These are phyloP conservation scores for Pangasius krempfi DNA, from an alignment of 2,797 vertebrate genomes.

Conservation along the genomic window DNA sequence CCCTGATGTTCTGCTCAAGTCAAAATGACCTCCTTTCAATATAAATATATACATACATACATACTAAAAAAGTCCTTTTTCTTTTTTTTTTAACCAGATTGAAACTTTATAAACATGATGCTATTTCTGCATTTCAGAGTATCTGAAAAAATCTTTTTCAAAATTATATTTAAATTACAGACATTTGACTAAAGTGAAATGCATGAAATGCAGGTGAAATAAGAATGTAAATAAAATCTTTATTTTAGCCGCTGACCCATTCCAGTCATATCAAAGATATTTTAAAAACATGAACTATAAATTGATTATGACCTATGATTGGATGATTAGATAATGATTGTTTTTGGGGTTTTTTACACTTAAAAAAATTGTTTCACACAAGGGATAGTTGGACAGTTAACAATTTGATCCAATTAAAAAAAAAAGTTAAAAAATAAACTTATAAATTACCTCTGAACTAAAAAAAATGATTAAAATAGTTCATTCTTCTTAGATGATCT, in stretches of 20 bases:
- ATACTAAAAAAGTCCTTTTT: not conserved
- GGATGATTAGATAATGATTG: not conserved
- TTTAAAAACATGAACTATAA: not conserved
- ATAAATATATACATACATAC: not conserved
- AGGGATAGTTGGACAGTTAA: not conserved
- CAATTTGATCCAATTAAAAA: not conserved
- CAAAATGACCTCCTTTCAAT: not conserved
- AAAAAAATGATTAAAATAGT: not conserved
- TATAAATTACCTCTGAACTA: not conserved
- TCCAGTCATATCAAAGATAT: not conserved
- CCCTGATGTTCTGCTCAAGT: constrained; percentile 6
- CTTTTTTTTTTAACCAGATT: too few relatives aligned
- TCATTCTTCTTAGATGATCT: not conserved
- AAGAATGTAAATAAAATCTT: too few relatives aligned
- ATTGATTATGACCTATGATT: not conserved
- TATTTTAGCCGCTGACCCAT: not conserved
- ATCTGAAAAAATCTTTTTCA: too few relatives aligned
- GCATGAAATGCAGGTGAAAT: too few relatives aligned
- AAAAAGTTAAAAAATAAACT: not conserved
- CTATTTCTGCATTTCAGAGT: too few relatives aligned
- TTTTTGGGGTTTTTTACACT: not conserved
- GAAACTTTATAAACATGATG: too few relatives aligned
- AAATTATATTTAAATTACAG: too few relatives aligned
- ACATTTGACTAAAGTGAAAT: too few relatives aligned
- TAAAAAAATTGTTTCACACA: not conserved